phyloP scores from a whole-genome alignment of 2,888 invertebrate genomes.

The Cosmia pyralina region DNA sequence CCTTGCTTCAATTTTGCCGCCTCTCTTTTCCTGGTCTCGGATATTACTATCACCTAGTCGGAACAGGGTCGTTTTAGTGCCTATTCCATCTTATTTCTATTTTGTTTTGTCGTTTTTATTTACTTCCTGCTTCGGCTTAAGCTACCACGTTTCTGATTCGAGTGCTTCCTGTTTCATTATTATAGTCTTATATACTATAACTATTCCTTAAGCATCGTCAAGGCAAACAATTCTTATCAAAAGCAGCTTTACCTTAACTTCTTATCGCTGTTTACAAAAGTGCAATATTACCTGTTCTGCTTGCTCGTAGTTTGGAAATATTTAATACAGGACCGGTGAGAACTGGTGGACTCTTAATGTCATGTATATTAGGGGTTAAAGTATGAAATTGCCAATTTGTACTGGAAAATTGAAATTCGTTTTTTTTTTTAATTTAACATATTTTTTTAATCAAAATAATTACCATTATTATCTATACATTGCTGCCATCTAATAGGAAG shows the following conservation, averaged over 20 bases:
- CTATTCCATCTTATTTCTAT: conserved; percentile 39
- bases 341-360: background rate
- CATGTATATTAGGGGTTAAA: too few species aligned
- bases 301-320: conserved; percentile 20
- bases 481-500: too few species aligned
- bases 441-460: too few species aligned
- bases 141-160: background rate
- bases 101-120: conserved; percentile 24
- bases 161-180: conserved; percentile 33
- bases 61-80: conserved; percentile 40
- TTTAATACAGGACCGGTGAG: background rate
- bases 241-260: conserved; percentile 10
- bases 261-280: conserved; percentile 37
- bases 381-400: too few species aligned
- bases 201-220: conserved; percentile 25
- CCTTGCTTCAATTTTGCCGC: conserved; percentile 55
- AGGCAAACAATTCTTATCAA: conserved; percentile 38
- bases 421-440: too few species aligned
- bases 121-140: conserved; percentile 43
- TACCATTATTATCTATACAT: too few species aligned
- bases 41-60: conserved; percentile 43
- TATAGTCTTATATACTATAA: conserved; percentile 15
- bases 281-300: conserved; percentile 27
- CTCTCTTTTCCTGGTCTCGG: conserved; percentile 61
- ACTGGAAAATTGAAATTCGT: too few species aligned